Conservation (phyloP, 2,888 invertebrate genomes). For the Homarus gammarus region DNA sequence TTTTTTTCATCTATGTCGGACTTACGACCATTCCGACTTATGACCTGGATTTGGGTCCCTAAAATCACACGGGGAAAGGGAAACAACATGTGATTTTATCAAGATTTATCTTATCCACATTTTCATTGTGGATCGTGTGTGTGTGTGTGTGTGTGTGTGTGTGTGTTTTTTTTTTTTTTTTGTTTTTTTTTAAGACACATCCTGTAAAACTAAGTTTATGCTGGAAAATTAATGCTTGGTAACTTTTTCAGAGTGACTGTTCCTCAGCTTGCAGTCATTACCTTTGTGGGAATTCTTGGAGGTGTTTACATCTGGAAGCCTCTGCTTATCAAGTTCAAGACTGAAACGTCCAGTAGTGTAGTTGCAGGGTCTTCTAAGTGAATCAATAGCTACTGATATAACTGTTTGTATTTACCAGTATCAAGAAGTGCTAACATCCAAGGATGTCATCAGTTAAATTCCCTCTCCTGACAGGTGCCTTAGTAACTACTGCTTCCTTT, state of each 20-base stretch:
- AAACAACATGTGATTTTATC: no score
- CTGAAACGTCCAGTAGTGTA: background rate
- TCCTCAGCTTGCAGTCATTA: conserved; percentile 45
- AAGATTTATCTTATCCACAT: no score
- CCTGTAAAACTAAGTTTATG: no score
- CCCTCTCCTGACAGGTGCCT: conserved; percentile 4
- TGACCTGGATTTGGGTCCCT: no score
- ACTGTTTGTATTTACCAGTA: background rate
- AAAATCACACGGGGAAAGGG: no score
- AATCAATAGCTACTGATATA: background rate
- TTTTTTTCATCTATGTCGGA: no score
- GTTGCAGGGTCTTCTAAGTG: background rate
- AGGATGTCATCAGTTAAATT: background rate
- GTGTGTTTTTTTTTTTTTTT: no score
- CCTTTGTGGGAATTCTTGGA: conserved; percentile 37
- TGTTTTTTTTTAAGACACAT: no score
- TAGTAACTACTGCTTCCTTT: background rate
- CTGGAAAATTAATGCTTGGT: background rate
- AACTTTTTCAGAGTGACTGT: conserved; percentile 51
- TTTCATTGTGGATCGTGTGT: no score
- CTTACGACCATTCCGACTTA: no score
- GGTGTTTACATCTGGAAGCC: conserved; percentile 65
- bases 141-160: no score
- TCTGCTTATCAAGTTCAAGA: conserved; percentile 33
- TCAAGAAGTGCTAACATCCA: background rate